Conservation (phyloP, 2,888 invertebrate species). For the Julus scanicus region DNA sequence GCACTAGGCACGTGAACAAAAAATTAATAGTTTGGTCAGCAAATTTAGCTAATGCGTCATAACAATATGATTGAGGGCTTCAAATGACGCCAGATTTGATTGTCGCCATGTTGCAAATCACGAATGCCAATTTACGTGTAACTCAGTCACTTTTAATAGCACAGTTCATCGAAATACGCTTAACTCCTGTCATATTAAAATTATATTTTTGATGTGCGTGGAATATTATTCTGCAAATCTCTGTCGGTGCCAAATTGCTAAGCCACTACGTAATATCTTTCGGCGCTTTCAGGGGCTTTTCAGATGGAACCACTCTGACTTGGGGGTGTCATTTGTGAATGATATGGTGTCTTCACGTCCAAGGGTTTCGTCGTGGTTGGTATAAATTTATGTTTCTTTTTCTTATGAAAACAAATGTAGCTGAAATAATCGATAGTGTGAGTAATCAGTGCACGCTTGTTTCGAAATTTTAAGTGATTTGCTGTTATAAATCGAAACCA, state of each 20-base stretch:
- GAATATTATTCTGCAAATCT: too few species aligned
- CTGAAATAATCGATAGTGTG: background rate
- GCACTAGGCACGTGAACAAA: constrained; percentile 20
- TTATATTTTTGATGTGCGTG: too few species aligned
- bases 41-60: constrained; percentile 33
- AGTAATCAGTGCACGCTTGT: background rate
- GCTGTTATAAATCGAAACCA: too few species aligned
- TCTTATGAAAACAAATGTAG: background rate
- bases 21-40: background rate
- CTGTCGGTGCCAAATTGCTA: too few species aligned
- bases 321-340: background rate
- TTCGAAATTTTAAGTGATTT: background rate
- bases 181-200: too few species aligned
- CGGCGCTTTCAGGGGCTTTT: background rate
- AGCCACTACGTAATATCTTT: background rate
- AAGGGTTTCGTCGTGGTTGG: background rate
- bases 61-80: background rate
- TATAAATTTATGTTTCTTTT: background rate
- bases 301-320: background rate
- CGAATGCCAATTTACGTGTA: background rate
- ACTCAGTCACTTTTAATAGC: too few species aligned
- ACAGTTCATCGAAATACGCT: too few species aligned
- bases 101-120: constrained; percentile 4
- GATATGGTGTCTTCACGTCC: background rate
- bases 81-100: background rate